Evolutionary conservation across 1,140 invertebrate genomes (phyloP).

Genomic region (Nephila pilipes): DNA sequence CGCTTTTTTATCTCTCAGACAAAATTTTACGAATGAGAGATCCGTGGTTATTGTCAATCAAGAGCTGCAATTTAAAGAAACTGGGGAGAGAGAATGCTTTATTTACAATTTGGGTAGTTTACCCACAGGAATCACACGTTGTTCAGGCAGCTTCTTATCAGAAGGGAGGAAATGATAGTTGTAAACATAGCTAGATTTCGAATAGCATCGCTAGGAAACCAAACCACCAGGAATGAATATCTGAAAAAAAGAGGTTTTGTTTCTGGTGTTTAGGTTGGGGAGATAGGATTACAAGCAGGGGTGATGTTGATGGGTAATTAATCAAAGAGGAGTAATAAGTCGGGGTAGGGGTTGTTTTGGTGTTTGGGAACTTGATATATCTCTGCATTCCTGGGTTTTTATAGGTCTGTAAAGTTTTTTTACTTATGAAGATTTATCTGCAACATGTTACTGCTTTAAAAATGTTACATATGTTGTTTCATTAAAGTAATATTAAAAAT

Average conservation of each 20-base stretch:
- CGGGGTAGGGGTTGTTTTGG: neutral
- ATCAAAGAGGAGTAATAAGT: neutral
- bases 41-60: constrained; percentile 52
- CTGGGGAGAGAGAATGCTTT: neutral
- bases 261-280: neutral
- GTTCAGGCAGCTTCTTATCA: constrained; percentile 19
- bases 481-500: no score
- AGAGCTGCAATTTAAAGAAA: neutral
- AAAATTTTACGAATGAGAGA: constrained; percentile 18
- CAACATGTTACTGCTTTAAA: no score
- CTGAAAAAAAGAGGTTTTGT: neutral
- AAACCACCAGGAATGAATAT: neutral
- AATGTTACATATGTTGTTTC: no score
- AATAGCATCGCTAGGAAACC: neutral
- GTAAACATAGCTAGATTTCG: constrained; percentile 8
- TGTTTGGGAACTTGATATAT: constrained; percentile 14
- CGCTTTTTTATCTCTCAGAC: constrained; percentile 17
- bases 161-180: neutral
- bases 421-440: no score
- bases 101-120: constrained; percentile 26
- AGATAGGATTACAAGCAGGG: neutral
- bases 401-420: no score
- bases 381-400: neutral
- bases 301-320: neutral
- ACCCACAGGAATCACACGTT: neutral